These are phyloP conservation scores for Pseudomyrmex cubaensis DNA, from an alignment of 1,140 invertebrate genomes.

Conservation along the genomic window DNA sequence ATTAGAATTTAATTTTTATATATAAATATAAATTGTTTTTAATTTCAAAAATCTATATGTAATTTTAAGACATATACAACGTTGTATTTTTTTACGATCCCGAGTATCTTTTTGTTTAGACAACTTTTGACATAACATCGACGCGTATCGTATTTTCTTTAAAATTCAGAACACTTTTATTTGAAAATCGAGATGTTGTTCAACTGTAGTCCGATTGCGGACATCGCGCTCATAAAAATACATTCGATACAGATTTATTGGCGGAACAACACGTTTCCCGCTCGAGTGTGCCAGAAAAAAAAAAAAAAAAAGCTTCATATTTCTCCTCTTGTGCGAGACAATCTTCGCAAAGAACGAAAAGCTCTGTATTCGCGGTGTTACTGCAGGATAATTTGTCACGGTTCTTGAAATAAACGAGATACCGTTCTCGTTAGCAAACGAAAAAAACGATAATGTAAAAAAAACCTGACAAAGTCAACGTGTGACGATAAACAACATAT, in stretches of 20 bases:
- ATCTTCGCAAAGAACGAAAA: background rate
- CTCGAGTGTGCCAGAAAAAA: background rate
- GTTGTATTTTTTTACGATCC: background rate
- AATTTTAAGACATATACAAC: background rate
- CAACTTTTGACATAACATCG: background rate
- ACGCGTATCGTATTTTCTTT: background rate
- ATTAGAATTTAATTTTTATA: too few relatives aligned
- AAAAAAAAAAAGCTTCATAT: background rate
- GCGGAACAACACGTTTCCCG: background rate
- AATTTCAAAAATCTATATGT: background rate
- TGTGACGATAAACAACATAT: background rate
- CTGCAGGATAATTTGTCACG: conserved; percentile 4
- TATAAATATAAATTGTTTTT: too few relatives aligned
- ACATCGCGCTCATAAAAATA: conserved; percentile 20
- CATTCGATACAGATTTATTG: conserved; percentile 16
- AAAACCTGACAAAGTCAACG: background rate
- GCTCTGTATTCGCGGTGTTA: background rate
- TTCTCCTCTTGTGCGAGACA: background rate
- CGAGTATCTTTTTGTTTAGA: too few relatives aligned
- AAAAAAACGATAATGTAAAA: conserved; percentile 6
- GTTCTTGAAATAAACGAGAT: background rate
- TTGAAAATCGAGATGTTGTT: background rate
- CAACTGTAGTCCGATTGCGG: too few relatives aligned
- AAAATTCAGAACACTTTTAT: background rate
- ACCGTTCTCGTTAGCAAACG: background rate